Evolutionary conservation across 30 jellyfish, hydroid and myxozoan genomes (phyloP), one percentile per base, ranked within the genome.

Genomic region (Hydractinia echinata): DNA sequence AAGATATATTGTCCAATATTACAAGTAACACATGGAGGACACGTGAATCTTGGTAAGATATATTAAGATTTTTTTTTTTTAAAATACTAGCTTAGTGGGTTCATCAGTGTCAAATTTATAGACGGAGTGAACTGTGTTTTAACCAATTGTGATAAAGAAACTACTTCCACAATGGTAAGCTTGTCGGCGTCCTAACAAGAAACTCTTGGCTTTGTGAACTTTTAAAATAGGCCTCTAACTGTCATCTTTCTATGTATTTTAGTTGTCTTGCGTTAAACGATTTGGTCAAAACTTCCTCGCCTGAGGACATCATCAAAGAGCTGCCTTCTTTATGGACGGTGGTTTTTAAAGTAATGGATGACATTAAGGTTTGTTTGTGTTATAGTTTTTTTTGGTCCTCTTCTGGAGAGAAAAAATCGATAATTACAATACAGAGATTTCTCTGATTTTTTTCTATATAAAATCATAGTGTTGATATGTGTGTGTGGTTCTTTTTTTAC

Each of bases 191-290:
- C 44, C 2, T 30, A 30, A 30, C 44, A 30, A 30, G 44, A 30
- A 30, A 30, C 44, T 30, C 44, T 30, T n/a, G 2, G 44, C 44
- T 30, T 30, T 30, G 44, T 30, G 44, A 30, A 30, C 44, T 30
- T 30, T 71, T 1, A 15, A 19, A 71, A 9, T 30, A 30, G 55
- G 0, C 51, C 0, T n/a, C n/a, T n/a, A 11, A 21, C 21, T 60
- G n/a, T 60, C n/a, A 60, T 13, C 18, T 60, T 60, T 13, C 30
- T 68, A 64, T 44, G n/a, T 51, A 10, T 11, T 76, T 44, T 19
- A 93, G 99, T 67, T 93, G 99, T 76, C 49, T 77, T 3, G 99
- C 99, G 0, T 72, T 93, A n/a, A 77, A 84, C 15, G 99, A 93
- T 56, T 83, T 93, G 58, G 61, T 93, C 0, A 78, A 85, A 68